phyloP scores from a whole-genome alignment of 92 coral and sea anemone genomes.

The Nematostella vectensis region DNA sequence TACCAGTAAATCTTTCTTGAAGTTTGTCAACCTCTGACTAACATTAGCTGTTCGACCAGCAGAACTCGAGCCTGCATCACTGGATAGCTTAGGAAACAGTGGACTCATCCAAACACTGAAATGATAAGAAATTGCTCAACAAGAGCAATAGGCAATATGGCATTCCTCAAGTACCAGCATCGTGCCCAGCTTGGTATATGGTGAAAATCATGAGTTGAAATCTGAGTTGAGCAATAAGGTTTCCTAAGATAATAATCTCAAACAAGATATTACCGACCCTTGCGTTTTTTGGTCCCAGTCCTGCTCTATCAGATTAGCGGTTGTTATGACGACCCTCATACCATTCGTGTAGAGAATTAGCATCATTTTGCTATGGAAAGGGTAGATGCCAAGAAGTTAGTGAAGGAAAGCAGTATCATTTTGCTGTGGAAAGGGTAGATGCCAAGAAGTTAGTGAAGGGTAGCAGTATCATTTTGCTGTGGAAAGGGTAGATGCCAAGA shows the following conservation, averaged over 20 bases:
- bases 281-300: conserved; percentile 98
- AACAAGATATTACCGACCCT: no score
- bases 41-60: conserved; percentile 9
- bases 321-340: conserved; percentile 80
- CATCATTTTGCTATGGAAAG: conserved; percentile 87
- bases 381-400: not conserved
- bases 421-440: conserved; percentile 40
- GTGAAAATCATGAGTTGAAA: no score
- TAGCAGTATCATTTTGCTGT: conserved; percentile 94
- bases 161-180: no score
- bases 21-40: conserved; percentile 31
- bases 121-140: no score
- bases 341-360: conserved; percentile 74
- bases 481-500: not conserved
- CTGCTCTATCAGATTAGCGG: conserved; percentile 79
- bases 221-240: no score
- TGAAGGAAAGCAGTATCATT: conserved; percentile 86
- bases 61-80: conserved; percentile 6
- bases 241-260: no score
- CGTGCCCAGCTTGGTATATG: no score
- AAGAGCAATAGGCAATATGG: no score
- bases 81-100: conserved; percentile 60
- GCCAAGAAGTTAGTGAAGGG: conserved; percentile 11
- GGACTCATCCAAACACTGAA: conserved; percentile 95
- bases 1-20: conserved; percentile 87